These are phyloP conservation scores for Spodoptera picta DNA, from an alignment of 2,888 invertebrate species.

Conservation along the genomic window DNA sequence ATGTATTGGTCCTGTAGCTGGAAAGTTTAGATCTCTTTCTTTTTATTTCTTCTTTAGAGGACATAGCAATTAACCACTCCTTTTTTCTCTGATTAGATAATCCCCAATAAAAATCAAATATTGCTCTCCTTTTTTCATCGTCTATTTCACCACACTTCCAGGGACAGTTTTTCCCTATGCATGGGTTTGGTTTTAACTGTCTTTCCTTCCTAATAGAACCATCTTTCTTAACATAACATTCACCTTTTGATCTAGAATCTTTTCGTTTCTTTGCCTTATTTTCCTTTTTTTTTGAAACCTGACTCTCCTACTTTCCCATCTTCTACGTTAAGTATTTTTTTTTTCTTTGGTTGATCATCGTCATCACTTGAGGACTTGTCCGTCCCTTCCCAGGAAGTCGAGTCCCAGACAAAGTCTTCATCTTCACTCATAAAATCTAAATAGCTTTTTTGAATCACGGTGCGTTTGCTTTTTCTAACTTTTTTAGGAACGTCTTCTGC, in stretches of 20 bases:
- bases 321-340: too few species aligned
- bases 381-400: background rate
- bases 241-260: slow-evolving; percentile 6
- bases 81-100: slow-evolving; percentile 18
- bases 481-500: slow-evolving; percentile 3
- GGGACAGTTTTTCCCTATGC: slow-evolving; percentile 18
- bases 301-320: slow-evolving; percentile 9
- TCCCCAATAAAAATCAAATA: slow-evolving; percentile 25
- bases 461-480: background rate
- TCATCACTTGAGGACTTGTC: too few species aligned
- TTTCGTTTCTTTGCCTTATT: slow-evolving; percentile 15
- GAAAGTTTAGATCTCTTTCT: slow-evolving; percentile 12
- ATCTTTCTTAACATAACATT: slow-evolving; percentile 14
- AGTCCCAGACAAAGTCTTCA: background rate
- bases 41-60: slow-evolving; percentile 8
- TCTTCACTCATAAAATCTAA: slow-evolving; percentile 9
- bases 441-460: slow-evolving; percentile 3
- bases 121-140: slow-evolving; percentile 12
- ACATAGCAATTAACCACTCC: slow-evolving; percentile 26
- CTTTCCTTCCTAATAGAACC: slow-evolving; percentile 12
- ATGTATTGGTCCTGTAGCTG: slow-evolving; percentile 11
- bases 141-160: background rate
- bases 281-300: slow-evolving; percentile 5
- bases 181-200: slow-evolving; percentile 24
- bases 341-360: too few species aligned